Evolutionary conservation across 1,140 invertebrate genomes (phyloP).

Genomic region (Eciton burchellii): DNA sequence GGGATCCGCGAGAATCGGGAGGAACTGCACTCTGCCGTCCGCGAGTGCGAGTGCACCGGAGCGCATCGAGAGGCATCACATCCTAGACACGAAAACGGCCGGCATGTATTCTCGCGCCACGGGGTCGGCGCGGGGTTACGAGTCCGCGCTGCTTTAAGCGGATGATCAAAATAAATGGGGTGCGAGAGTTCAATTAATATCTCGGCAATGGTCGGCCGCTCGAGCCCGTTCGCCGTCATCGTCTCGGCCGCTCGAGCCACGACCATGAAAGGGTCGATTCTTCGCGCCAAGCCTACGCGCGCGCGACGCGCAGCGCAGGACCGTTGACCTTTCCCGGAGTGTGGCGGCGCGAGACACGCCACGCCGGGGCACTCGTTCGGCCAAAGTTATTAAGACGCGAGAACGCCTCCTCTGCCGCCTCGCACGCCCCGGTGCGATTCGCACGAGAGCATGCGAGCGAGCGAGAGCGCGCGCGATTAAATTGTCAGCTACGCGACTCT

Average conservation of each 20-base stretch:
- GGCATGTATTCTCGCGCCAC: not conserved
- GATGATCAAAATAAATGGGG: not conserved
- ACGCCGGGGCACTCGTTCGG: constrained; percentile 12
- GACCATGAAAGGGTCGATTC: constrained; percentile 75
- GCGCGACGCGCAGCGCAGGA: constrained; percentile 56
- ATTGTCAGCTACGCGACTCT: constrained; percentile 76
- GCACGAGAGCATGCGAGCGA: constrained; percentile 71
- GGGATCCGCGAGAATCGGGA: not conserved
- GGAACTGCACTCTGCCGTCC: not conserved
- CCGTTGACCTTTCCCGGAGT: constrained; percentile 69
- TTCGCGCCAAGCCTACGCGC: constrained; percentile 59
- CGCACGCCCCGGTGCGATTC: constrained; percentile 70
- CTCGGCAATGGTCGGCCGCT: constrained; percentile 40
- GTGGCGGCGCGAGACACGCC: constrained; percentile 32
- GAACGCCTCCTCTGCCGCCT: constrained; percentile 47
- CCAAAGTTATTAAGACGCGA: constrained; percentile 71
- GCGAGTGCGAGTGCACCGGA: not conserved
- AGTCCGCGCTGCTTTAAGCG: too few species aligned
- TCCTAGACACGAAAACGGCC: not conserved
- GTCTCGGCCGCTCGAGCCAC: constrained; percentile 36
- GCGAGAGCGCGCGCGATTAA: constrained; percentile 76
- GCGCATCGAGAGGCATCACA: not conserved
- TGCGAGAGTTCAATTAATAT: constrained; percentile 63
- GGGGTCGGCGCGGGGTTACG: too few species aligned
- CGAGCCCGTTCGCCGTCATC: not conserved